A percentile compares a stretch with the other conserved stretches of the same genome.
phyloP scores from a whole-genome alignment of 2,113 vertebrate species.

The Chaetops frenatus region DNA sequence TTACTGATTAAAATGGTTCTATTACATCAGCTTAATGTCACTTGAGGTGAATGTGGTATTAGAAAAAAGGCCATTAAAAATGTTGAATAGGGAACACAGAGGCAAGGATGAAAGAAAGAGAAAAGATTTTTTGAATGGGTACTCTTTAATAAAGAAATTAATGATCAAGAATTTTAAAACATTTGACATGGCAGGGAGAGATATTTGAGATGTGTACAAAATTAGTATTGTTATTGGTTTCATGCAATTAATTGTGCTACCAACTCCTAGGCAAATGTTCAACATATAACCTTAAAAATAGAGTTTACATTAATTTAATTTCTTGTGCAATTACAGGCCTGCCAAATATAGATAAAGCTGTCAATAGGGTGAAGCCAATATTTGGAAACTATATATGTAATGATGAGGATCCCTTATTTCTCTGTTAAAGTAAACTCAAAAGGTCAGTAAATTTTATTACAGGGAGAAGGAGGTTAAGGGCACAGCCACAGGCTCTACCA shows the following conservation, averaged over 20 bases:
- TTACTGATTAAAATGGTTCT: conserved; percentile 64
- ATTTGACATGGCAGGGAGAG: background rate
- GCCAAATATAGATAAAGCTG: background rate
- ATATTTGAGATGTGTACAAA: background rate
- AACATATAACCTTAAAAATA: background rate
- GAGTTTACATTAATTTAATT: background rate
- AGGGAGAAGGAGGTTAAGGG: background rate
- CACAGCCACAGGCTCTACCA: background rate
- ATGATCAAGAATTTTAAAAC: background rate
- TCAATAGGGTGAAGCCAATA: background rate
- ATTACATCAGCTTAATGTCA: conserved; percentile 62
- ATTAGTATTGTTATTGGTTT: background rate
- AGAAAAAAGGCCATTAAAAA: conserved; percentile 23
- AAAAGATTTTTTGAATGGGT: background rate
- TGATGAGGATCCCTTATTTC: background rate
- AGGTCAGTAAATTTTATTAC: background rate
- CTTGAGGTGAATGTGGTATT: conserved; percentile 1
- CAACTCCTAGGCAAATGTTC: background rate
- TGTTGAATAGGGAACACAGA: background rate
- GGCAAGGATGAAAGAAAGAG: background rate
- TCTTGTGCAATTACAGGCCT: background rate
- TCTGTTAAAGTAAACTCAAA: background rate
- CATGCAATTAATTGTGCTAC: background rate
- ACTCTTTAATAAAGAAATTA: background rate
- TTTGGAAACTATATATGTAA: background rate